These are phyloP conservation scores for Eupeodes latifasciatus DNA, from an alignment of 2,888 invertebrate species.

Conservation along the genomic window DNA sequence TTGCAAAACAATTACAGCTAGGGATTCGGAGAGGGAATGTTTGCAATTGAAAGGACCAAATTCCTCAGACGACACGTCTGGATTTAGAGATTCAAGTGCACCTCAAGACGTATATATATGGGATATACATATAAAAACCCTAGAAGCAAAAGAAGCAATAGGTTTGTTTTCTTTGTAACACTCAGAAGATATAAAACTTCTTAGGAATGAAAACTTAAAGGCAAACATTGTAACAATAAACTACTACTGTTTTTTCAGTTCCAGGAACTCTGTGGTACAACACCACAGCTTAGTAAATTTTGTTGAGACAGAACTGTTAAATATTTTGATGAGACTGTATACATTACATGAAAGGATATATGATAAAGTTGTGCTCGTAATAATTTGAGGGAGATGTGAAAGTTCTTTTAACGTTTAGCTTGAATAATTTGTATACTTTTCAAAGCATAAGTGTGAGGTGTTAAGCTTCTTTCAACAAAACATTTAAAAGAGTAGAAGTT, in stretches of 20 bases:
- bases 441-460: background rate
- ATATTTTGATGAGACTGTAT: conserved; percentile 25
- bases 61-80: conserved; percentile 58
- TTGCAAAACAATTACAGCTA: conserved; percentile 70
- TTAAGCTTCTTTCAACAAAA: background rate
- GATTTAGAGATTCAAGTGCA: conserved; percentile 47
- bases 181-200: conserved; percentile 45
- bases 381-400: background rate
- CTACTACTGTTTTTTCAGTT: background rate
- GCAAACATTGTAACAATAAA: conserved; percentile 39
- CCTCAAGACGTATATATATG: background rate
- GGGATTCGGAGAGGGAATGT: conserved; percentile 31
- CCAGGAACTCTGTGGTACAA: background rate
- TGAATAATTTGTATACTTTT: background rate
- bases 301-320: conserved; percentile 15
- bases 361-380: conserved; percentile 3
- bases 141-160: background rate
- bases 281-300: conserved; percentile 9
- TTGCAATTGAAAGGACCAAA: conserved; percentile 54
- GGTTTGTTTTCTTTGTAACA: conserved; percentile 38
- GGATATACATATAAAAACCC: background rate
- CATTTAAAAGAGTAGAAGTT: background rate
- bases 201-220: conserved; percentile 16
- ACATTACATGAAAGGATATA: conserved; percentile 20
- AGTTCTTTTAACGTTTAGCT: background rate